These are phyloP conservation scores for Atrina japonica DNA, from an alignment of 2,888 invertebrate genomes.

Conservation along the genomic window DNA sequence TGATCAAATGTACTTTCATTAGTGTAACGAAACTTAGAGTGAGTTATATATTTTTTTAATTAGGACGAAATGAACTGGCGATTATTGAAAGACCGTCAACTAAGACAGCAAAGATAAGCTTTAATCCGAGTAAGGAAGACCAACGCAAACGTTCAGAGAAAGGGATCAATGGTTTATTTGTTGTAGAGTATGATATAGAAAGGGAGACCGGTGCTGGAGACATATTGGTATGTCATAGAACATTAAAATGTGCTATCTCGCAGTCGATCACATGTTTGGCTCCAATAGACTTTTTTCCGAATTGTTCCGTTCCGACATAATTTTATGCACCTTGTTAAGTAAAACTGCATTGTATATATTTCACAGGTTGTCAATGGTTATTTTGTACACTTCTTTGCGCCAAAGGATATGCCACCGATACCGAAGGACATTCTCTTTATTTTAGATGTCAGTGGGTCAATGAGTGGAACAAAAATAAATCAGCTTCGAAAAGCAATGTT, in stretches of 20 bases:
- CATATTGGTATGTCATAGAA: constrained; percentile 54
- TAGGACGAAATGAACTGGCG: constrained; percentile 23
- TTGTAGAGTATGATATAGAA: constrained; percentile 66
- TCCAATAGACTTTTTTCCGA: neutral
- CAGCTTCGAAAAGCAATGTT: constrained; percentile 82
- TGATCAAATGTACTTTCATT: too few species aligned
- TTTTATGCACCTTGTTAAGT: too few species aligned
- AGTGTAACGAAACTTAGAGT: too few species aligned
- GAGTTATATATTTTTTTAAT: neutral
- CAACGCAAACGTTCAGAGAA: constrained; percentile 32
- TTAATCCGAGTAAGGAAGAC: constrained; percentile 27
- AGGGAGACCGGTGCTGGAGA: constrained; percentile 64
- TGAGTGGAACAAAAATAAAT: constrained; percentile 86
- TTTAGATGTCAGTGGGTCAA: constrained; percentile 88
- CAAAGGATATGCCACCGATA: constrained; percentile 80
- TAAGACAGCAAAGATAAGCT: constrained; percentile 37
- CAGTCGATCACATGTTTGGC: neutral
- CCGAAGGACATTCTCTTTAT: constrained; percentile 87
- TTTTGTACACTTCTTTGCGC: constrained; percentile 90
- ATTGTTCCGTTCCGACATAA: neutral
- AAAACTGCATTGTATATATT: too few species aligned
- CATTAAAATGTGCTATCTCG: too few species aligned
- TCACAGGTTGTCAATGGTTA: constrained; percentile 83
- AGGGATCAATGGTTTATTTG: constrained; percentile 59
- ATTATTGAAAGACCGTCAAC: constrained; percentile 31